Evolutionary conservation across 2,113 vertebrate genomes (phyloP).

Genomic region (Symphodus melops): DNA sequence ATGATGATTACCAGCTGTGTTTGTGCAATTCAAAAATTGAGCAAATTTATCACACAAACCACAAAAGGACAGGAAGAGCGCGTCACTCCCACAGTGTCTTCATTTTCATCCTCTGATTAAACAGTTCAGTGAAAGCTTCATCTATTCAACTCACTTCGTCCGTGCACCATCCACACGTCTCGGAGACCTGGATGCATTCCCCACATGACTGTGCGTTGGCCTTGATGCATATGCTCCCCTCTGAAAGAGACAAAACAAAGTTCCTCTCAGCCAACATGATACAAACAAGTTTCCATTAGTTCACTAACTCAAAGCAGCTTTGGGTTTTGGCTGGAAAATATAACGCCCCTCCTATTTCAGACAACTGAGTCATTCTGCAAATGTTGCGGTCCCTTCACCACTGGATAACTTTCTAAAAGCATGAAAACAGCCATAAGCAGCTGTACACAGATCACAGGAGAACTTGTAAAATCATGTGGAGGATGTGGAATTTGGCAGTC

Average conservation of each 20-base stretch:
- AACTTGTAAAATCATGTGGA: no score
- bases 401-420: no score
- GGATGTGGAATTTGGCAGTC: no score
- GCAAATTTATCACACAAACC: background rate
- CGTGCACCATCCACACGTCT: slow-evolving; percentile 95
- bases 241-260: slow-evolving; percentile 77
- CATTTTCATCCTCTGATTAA: background rate
- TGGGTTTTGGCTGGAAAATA: background rate
- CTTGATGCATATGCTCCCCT: slow-evolving; percentile 94
- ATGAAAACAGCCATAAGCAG: no score
- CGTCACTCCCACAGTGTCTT: background rate
- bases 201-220: slow-evolving; percentile 97
- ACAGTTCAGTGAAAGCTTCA: slow-evolving; percentile 1
- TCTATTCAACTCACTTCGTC: slow-evolving; percentile 85
- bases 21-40: background rate
- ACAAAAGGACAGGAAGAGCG: background rate
- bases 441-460: no score
- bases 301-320: slow-evolving; percentile 54
- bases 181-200: slow-evolving; percentile 95
- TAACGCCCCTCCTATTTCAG: background rate
- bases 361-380: slow-evolving; percentile 33
- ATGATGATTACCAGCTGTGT: background rate
- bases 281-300: slow-evolving; percentile 44
- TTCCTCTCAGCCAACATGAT: slow-evolving; percentile 22
- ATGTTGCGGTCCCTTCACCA: no score